Conservation (phyloP, 2,888 invertebrate species). For the Phyllotreta cruciferae region DNA sequence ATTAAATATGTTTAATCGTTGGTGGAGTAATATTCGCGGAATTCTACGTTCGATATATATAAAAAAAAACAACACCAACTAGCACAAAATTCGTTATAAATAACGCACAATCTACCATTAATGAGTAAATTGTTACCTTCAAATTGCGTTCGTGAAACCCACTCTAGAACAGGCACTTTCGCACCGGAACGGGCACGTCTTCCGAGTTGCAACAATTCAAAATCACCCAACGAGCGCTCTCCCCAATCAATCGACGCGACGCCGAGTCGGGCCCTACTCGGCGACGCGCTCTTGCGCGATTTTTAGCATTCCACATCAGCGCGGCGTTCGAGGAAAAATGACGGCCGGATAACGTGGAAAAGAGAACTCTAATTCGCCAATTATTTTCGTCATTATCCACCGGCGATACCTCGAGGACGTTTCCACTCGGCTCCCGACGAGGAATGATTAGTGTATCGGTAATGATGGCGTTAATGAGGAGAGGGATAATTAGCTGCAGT, state of each 20-base stretch:
- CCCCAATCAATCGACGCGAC: conserved; percentile 9
- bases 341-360: conserved; percentile 19
- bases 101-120: too few relatives aligned
- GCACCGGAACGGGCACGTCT: too few relatives aligned
- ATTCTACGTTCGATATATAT: too few relatives aligned
- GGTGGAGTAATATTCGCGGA: not conserved
- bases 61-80: too few relatives aligned
- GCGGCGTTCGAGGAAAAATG: conserved; percentile 33
- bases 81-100: too few relatives aligned
- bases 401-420: conserved; percentile 24
- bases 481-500: conserved; percentile 16
- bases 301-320: conserved; percentile 30
- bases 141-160: too few relatives aligned
- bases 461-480: conserved; percentile 32
- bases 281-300: conserved; percentile 6
- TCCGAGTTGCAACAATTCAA: too few relatives aligned
- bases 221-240: too few relatives aligned
- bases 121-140: too few relatives aligned
- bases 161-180: too few relatives aligned
- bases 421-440: conserved; percentile 19
- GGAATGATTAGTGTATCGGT: conserved; percentile 32
- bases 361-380: conserved; percentile 37
- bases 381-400: conserved; percentile 35
- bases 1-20: conserved; percentile 15
- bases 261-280: not conserved